These are phyloP conservation scores for Acromyrmex echinatior DNA, from an alignment of 1,140 invertebrate genomes.

Conservation along the genomic window DNA sequence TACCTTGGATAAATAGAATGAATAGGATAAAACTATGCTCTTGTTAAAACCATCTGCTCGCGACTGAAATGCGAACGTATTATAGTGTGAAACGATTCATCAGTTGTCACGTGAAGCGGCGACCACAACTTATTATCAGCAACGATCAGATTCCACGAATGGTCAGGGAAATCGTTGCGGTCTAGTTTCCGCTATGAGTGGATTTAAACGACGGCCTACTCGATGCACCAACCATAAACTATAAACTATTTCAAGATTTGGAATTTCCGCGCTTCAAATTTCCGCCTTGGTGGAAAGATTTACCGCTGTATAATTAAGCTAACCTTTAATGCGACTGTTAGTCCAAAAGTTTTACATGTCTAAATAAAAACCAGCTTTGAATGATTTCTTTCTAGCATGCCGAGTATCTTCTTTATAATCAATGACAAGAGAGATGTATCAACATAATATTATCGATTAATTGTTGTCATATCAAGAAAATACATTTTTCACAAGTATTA, in stretches of 20 bases:
- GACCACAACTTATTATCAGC: conserved; percentile 55
- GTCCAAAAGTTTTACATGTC: conserved; percentile 18
- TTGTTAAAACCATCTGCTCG: not conserved
- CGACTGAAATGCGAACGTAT: conserved; percentile 9
- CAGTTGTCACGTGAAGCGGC: not conserved
- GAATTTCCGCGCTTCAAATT: conserved; percentile 58
- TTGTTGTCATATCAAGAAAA: not conserved
- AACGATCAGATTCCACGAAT: conserved; percentile 54
- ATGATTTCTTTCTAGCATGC: conserved; percentile 10
- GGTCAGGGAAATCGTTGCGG: conserved; percentile 72
- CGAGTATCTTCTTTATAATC: not conserved
- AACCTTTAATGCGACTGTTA: not conserved
- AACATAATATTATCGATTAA: not conserved
- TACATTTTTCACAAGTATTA: conserved; percentile 8
- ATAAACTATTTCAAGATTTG: conserved; percentile 29
- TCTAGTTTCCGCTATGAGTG: conserved; percentile 70
- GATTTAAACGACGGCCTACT: conserved; percentile 45
- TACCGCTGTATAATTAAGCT: conserved; percentile 17
- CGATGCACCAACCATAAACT: conserved; percentile 6
- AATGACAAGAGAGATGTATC: not conserved
- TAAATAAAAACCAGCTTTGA: conserved; percentile 13
- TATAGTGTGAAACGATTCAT: conserved; percentile 34
- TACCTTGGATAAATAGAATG: not conserved
- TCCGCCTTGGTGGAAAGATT: conserved; percentile 32
- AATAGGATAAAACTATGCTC: not conserved